phyloP scores from a whole-genome alignment of 1,140 invertebrate genomes.

The Megalonaias nervosa region DNA sequence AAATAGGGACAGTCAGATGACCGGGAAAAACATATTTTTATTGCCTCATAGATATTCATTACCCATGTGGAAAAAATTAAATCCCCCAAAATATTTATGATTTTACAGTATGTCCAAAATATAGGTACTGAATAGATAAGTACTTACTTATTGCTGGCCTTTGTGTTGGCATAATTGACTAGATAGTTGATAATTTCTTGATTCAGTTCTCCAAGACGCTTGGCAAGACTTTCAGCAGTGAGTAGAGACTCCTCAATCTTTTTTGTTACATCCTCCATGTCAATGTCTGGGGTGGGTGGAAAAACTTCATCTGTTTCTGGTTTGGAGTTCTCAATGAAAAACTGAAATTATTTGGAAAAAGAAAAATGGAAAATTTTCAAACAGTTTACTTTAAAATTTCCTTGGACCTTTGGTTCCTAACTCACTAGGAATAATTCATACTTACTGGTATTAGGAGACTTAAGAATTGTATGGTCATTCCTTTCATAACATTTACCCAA shows the following conservation, averaged over 20 bases:
- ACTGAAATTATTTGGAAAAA: conserved; percentile 50
- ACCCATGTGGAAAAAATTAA: too few species aligned
- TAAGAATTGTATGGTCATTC: too few species aligned
- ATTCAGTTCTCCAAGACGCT: conserved; percentile 61
- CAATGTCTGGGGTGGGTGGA: conserved; percentile 60
- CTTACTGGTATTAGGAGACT: too few species aligned
- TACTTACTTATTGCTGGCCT: conserved; percentile 61
- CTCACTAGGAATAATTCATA: too few species aligned
- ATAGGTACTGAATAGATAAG: too few species aligned
- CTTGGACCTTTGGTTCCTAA: too few species aligned
- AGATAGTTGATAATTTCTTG: conserved; percentile 66
- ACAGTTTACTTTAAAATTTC: too few species aligned
- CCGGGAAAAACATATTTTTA: too few species aligned
- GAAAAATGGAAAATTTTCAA: neutral
- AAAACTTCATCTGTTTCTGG: conserved; percentile 63
- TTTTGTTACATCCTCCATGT: conserved; percentile 60
- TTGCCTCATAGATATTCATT: too few species aligned
- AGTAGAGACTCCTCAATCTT: conserved; percentile 61
- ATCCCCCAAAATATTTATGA: neutral
- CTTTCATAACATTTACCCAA: too few species aligned
- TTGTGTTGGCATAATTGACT: conserved; percentile 58
- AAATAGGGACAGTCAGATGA: too few species aligned
- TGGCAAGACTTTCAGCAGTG: conserved; percentile 56
- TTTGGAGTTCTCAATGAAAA: conserved; percentile 66
- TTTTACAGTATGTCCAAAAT: neutral